Evolutionary conservation across 2,797 vertebrate genomes (phyloP), one percentile per base, ranked within the genome.

Genomic region (Epinephelus coioides): DNA sequence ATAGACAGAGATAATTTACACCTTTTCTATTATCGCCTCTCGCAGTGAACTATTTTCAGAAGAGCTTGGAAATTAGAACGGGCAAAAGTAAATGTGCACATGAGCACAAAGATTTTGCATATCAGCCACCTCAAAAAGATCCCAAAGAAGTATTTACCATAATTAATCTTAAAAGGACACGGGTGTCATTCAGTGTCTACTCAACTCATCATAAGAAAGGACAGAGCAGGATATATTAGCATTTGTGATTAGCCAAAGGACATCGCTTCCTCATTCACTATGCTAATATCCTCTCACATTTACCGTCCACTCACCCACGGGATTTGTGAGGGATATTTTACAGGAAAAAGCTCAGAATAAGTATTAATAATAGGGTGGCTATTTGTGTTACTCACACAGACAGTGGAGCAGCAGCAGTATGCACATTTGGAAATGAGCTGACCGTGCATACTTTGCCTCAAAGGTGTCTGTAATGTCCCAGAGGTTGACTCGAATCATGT

Each of bases 181-280:
- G 14, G 68, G 69, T 91, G 92, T 88, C 91, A 86, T 79, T 92
- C 86, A 88, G 64, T 53, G 38, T 88, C 87, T 81, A 15, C 72
- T 81, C 82, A 57, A 27, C 84, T 85, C 79, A 74, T 90, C 81
- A 73, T 61, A 69, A 76, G 80, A 87, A 91, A 90, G 91, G 91
- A 94, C 87, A 86, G 66, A 79, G 80, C 74, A 55, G 91, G 88
- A 91, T 93, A 92, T 81, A 95, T 95, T 95, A 90, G 84, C 92
- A 94, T 95, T 86, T 84, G 50, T 84, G 88, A 95, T 95, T 89
- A 93, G 88, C 93, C 92, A 91, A 84, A 91, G 82, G 84, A 89
- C 85, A 88, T 90, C 78, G 77, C 83, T 86, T 84, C 56, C 79
- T 94, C 80, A 84, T 92, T 93, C 53, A 47, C 65, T 90, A 93